Conservation (phyloP, 2,797 vertebrate genomes). For the Rhincodon typus region DNA sequence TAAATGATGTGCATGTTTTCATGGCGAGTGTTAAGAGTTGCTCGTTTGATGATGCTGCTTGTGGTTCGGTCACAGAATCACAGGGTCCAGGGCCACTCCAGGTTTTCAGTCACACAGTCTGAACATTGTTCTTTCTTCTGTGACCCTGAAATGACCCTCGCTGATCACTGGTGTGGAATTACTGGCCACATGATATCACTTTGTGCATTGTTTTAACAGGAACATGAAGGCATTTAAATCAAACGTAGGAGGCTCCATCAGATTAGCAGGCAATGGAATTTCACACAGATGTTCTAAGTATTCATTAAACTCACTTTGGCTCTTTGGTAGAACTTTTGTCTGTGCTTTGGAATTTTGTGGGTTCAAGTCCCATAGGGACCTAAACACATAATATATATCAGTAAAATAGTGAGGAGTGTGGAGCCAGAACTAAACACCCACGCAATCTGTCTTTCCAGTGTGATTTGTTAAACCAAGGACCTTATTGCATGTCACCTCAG, state of each 20-base stretch:
- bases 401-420: too few species aligned
- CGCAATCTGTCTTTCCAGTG: too few species aligned
- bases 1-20: not conserved
- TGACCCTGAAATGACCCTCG: not conserved
- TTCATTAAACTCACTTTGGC: not conserved
- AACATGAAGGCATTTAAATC: not conserved
- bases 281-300: not conserved
- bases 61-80: too few species aligned
- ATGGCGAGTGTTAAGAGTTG: too few species aligned
- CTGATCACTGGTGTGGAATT: not conserved
- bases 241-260: not conserved
- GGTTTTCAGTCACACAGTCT: not conserved
- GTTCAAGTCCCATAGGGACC: not conserved
- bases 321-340: not conserved
- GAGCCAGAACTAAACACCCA: too few species aligned
- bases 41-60: too few species aligned
- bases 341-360: not conserved
- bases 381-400: too few species aligned
- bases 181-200: not conserved
- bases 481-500: too few species aligned
- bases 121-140: not conserved
- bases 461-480: too few species aligned
- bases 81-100: not conserved
- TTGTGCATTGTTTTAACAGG: not conserved
- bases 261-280: not conserved